Conservation (phyloP, 2,797 vertebrate species). For the Dendrocincla tyrannina region DNA sequence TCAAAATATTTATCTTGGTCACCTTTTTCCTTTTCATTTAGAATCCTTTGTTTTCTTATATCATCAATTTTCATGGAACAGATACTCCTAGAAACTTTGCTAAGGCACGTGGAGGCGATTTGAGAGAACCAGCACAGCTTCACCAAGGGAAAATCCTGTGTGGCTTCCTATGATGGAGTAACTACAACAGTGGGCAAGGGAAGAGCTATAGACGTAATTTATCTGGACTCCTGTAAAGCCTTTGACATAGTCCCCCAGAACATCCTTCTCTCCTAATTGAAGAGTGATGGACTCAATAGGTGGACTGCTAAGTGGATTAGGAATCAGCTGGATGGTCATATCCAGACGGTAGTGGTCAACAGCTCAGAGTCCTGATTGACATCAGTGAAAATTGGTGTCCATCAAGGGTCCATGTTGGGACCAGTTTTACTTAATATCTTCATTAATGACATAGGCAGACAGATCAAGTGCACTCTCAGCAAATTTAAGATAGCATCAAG, state of each 20-base stretch:
- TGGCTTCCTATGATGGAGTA: background rate
- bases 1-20: background rate
- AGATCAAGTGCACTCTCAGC: background rate
- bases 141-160: accelerated
- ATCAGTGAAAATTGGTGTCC: background rate
- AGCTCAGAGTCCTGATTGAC: background rate
- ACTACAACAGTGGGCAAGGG: background rate
- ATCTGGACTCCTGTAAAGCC: background rate
- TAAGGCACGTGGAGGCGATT: background rate
- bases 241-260: background rate
- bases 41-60: background rate
- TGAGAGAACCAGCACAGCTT: background rate
- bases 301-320: background rate
- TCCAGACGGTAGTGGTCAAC: background rate
- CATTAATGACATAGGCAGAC: background rate
- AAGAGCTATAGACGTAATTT: background rate
- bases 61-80: background rate
- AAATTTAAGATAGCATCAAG: background rate
- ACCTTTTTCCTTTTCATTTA: background rate
- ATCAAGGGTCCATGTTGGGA: background rate
- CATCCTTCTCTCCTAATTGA: background rate
- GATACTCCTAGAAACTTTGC: background rate
- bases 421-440: background rate
- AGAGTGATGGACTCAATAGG: too few species aligned
- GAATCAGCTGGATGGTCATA: background rate